A percentile compares a stretch with the other conserved stretches of the same genome.
These are phyloP conservation scores for Stenchaetothrips biformis DNA, from an alignment of 2,888 invertebrate genomes.

Conservation along the genomic window DNA sequence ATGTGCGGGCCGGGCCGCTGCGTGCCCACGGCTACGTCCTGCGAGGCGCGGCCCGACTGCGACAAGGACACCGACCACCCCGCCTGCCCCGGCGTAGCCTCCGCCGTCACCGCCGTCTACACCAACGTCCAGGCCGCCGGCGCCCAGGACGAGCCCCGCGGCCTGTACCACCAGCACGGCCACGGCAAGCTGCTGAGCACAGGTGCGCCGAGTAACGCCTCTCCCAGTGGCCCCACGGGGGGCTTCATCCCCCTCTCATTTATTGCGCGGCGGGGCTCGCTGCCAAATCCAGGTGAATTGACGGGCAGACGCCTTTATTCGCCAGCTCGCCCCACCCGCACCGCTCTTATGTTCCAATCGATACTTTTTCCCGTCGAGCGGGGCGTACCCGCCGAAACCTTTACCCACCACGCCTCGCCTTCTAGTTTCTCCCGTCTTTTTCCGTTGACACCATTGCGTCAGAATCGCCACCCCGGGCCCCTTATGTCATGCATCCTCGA, in stretches of 20 bases:
- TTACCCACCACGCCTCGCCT: too few relatives aligned
- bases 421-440: too few relatives aligned
- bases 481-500: too few relatives aligned
- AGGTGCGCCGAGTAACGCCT: neutral
- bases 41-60: constrained; percentile 5
- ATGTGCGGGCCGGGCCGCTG: constrained; percentile 6
- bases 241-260: neutral
- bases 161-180: neutral
- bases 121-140: neutral
- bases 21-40: neutral
- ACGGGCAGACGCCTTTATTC: too few relatives aligned
- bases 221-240: too few relatives aligned
- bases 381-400: too few relatives aligned
- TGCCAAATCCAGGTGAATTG: neutral
- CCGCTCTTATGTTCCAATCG: too few relatives aligned
- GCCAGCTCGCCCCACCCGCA: too few relatives aligned
- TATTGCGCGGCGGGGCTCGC: neutral
- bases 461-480: too few relatives aligned
- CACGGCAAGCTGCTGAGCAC: neutral
- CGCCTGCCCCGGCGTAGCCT: neutral
- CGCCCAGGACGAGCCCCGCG: neutral
- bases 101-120: neutral
- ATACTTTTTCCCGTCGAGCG: too few relatives aligned
- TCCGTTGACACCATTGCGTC: too few relatives aligned
- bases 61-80: constrained; percentile 2